Conservation (phyloP, 2,888 invertebrate genomes). For the Polydrusus pterygomalis region DNA sequence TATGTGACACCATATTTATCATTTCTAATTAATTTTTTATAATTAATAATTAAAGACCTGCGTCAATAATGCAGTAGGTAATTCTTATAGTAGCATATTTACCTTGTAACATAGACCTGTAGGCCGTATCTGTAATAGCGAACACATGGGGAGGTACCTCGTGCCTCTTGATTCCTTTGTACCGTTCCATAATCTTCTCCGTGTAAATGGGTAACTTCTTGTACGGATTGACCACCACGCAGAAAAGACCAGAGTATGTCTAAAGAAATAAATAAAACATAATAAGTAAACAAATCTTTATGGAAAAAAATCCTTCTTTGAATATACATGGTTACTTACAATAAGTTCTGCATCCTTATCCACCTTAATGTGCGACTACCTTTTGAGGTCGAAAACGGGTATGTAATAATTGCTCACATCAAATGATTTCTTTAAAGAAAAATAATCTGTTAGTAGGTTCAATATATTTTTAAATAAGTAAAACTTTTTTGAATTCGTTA, state of each 20-base stretch:
- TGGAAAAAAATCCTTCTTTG: background rate
- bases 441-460: background rate
- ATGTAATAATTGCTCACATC: slow-evolving; percentile 1
- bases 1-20: too few species aligned
- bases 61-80: background rate
- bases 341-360: slow-evolving; percentile 25
- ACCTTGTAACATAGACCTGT: slow-evolving; percentile 99
- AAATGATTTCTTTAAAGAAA: slow-evolving; percentile 1
- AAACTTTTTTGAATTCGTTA: too few species aligned
- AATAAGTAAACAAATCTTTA: background rate
- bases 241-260: slow-evolving; percentile 99
- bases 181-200: slow-evolving; percentile 99
- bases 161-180: slow-evolving; percentile 99
- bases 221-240: slow-evolving; percentile 99
- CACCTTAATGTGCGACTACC: slow-evolving; percentile 15
- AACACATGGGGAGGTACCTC: slow-evolving; percentile 99
- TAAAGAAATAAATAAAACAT: slow-evolving; percentile 74
- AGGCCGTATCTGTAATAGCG: slow-evolving; percentile 99
- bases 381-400: background rate
- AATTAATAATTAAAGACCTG: too few species aligned
- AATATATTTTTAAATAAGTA: too few species aligned
- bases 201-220: slow-evolving; percentile 99
- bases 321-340: slow-evolving; percentile 20
- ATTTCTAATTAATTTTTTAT: too few species aligned
- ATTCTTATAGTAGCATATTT: slow-evolving; percentile 56